These are phyloP conservation scores for Carassius gibelio DNA, from an alignment of 2,113 vertebrate genomes.

Conservation along the genomic window DNA sequence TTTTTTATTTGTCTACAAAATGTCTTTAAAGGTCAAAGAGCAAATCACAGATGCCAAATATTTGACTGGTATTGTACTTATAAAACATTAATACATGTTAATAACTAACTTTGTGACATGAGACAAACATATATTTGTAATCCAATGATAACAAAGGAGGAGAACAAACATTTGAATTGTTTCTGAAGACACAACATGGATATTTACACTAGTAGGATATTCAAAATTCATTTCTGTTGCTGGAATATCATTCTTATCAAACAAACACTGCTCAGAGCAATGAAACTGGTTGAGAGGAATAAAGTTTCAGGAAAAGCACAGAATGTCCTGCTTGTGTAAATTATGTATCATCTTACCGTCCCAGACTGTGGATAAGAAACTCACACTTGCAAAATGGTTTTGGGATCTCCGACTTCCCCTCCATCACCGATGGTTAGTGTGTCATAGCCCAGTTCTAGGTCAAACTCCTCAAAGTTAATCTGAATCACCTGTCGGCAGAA, in stretches of 20 bases:
- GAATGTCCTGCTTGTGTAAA: conserved; percentile 16
- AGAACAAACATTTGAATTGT: neutral
- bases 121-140: neutral
- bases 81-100: too few species aligned
- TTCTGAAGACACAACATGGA: neutral
- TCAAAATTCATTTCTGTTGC: neutral
- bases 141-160: neutral
- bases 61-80: too few species aligned
- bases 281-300: neutral
- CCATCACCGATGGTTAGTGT: conserved; percentile 96
- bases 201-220: neutral
- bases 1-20: neutral
- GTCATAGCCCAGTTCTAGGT: conserved; percentile 96
- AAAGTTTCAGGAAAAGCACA: neutral
- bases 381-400: conserved; percentile 97
- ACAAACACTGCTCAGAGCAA: neutral
- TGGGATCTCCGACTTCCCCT: conserved; percentile 96
- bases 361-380: conserved; percentile 61
- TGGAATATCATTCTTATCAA: neutral
- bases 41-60: neutral
- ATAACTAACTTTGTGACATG: neutral
- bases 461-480: conserved; percentile 99
- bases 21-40: neutral
- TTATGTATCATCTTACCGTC: neutral
- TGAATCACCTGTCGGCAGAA: conserved; percentile 87